A percentile compares a stretch with the other conserved stretches of the same genome.
Evolutionary conservation across 2,113 vertebrate species (phyloP).

Genomic region (Corvus hawaiiensis): DNA sequence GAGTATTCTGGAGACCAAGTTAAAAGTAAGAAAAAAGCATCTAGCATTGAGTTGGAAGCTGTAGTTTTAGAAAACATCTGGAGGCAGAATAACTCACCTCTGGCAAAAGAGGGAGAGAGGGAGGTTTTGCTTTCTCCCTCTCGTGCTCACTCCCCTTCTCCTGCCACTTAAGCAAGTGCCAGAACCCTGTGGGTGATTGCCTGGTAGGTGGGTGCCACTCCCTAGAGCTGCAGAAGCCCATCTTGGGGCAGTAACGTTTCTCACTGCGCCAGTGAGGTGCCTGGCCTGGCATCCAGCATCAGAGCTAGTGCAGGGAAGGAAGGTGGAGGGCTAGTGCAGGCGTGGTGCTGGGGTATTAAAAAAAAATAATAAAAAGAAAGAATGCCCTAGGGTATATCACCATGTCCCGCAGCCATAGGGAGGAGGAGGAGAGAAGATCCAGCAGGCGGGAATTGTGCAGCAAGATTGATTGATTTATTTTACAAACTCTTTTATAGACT

Average conservation of each 20-base stretch:
- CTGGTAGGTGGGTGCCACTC: background rate
- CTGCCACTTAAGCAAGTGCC: background rate
- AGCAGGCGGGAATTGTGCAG: too few species aligned
- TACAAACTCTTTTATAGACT: too few species aligned
- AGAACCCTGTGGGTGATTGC: background rate
- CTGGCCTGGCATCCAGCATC: background rate
- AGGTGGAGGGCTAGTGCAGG: background rate
- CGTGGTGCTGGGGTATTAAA: too few species aligned
- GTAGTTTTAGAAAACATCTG: background rate
- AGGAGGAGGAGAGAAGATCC: too few species aligned
- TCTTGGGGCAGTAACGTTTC: accelerated
- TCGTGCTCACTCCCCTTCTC: background rate
- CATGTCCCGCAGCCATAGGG: too few species aligned
- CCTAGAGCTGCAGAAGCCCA: background rate
- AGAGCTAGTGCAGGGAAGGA: background rate
- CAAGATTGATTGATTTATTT: too few species aligned
- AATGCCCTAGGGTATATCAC: too few species aligned
- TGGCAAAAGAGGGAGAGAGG: background rate
- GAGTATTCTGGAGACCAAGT: background rate
- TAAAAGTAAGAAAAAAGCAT: background rate
- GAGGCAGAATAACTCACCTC: background rate
- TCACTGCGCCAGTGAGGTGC: accelerated
- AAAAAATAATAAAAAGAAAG: too few species aligned
- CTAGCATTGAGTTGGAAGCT: background rate
- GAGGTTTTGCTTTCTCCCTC: background rate